A percentile compares a stretch with the other conserved stretches of the same genome.
These are phyloP conservation scores for Cephonodes hylas DNA, from an alignment of 2,888 invertebrate species.

Conservation along the genomic window DNA sequence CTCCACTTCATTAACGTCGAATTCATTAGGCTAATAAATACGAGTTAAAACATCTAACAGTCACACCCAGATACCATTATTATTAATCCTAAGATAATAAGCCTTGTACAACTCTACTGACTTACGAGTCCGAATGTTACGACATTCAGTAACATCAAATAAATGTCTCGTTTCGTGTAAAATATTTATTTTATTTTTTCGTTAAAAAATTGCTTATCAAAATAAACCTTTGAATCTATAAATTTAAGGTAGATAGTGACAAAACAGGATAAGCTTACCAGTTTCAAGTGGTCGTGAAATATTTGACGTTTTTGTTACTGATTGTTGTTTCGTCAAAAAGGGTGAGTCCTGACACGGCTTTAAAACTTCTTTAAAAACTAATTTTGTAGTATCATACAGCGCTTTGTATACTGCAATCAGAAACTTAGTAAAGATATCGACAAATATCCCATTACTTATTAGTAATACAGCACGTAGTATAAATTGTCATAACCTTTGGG, in stretches of 20 bases:
- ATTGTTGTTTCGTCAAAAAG: background rate
- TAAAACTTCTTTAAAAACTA: conserved; percentile 25
- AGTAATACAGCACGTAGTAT: too few species aligned
- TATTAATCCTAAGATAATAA: too few species aligned
- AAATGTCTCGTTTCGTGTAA: too few species aligned
- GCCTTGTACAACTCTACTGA: too few species aligned
- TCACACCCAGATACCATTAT: too few species aligned
- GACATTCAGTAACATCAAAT: too few species aligned
- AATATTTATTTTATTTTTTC: background rate
- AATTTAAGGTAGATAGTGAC: background rate
- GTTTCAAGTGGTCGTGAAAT: background rate
- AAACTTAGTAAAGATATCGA: background rate
- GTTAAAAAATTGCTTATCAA: too few species aligned
- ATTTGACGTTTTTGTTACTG: conserved; percentile 15
- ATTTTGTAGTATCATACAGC: conserved; percentile 42
- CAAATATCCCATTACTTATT: background rate
- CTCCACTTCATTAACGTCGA: too few species aligned
- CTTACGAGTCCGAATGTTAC: too few species aligned
- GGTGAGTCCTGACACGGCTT: background rate
- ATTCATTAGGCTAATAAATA: too few species aligned
- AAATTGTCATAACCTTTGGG: conserved; percentile 34
- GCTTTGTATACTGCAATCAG: conserved; percentile 42
- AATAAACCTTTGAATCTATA: too few species aligned
- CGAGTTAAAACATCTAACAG: too few species aligned
- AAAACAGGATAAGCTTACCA: background rate